These are phyloP conservation scores for Tolmerus cingulatus DNA, from an alignment of 2,888 invertebrate genomes.

Conservation along the genomic window DNA sequence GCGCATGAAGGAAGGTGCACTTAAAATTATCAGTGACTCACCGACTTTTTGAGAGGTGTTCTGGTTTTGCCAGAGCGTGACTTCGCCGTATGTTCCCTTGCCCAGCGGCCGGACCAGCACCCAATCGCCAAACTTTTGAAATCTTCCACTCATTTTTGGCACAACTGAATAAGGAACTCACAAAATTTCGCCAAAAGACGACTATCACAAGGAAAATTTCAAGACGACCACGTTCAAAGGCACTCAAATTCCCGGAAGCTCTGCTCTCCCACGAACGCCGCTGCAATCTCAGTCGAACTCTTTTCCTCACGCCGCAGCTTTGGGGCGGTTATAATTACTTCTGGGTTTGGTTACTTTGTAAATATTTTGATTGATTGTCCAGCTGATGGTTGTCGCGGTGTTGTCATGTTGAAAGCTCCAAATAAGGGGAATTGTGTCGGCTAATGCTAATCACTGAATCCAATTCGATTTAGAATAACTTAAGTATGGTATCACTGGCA, in stretches of 20 bases:
- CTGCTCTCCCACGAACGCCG: neutral
- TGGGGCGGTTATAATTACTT: neutral
- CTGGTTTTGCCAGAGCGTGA: constrained; percentile 74
- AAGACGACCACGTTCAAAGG: neutral
- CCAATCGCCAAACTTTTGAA: constrained; percentile 53
- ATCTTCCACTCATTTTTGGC: neutral
- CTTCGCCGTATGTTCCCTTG: constrained; percentile 77
- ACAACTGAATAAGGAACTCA: neutral
- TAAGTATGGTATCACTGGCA: too few relatives aligned
- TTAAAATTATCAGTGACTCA: constrained; percentile 53
- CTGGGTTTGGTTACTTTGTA: neutral
- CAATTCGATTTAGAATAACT: too few relatives aligned
- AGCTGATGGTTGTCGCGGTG: neutral
- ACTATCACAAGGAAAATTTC: neutral
- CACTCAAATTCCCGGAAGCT: neutral
- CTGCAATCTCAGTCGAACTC: neutral
- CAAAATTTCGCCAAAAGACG: neutral
- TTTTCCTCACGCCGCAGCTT: neutral
- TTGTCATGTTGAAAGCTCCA: neutral
- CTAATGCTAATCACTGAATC: too few relatives aligned
- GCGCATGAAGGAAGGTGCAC: too few relatives aligned
- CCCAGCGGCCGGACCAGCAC: constrained; percentile 71
- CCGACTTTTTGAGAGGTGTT: constrained; percentile 69
- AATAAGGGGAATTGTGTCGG: neutral
- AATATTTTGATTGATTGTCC: neutral